phyloP scores from a whole-genome alignment of 2,797 vertebrate genomes.

The Sorex maritimensis region DNA sequence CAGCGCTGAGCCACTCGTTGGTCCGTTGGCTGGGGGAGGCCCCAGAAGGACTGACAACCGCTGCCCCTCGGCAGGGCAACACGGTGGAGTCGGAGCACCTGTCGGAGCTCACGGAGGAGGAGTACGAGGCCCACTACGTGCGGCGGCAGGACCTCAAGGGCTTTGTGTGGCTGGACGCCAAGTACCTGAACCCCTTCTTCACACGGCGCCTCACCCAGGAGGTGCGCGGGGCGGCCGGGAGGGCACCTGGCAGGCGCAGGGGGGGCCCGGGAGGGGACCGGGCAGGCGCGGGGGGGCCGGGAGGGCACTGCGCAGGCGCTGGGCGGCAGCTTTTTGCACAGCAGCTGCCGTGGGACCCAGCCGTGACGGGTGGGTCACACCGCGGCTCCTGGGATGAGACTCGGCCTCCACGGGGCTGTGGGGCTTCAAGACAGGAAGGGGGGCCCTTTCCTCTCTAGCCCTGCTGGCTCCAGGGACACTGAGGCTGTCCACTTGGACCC shows the following conservation, averaged over 20 bases:
- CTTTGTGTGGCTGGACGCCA: conserved; percentile 99
- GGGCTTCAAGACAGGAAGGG: neutral
- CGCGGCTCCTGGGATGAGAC: too few species aligned
- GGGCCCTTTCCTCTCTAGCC: neutral
- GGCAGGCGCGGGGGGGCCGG: accelerated
- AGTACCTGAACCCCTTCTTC: conserved; percentile 99
- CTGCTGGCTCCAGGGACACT: neutral
- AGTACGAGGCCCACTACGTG: conserved; percentile 98
- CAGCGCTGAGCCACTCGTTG: too few species aligned
- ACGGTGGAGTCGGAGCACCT: conserved; percentile 97
- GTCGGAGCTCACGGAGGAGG: conserved; percentile 98
- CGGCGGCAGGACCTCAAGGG: conserved; percentile 98
- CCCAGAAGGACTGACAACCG: neutral
- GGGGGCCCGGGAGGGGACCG: neutral
- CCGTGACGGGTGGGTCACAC: too few species aligned
- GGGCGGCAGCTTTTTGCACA: neutral
- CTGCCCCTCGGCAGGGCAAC: conserved; percentile 93
- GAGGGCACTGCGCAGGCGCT: too few species aligned
- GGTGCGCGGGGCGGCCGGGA: conserved; percentile 86
- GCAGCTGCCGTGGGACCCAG: too few species aligned
- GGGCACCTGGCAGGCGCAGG: conserved; percentile 86
- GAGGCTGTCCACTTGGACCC: neutral
- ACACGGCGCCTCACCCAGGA: conserved; percentile 98
- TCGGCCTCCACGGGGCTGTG: neutral
- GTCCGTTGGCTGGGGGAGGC: too few species aligned